Conservation (phyloP, 1,140 invertebrate genomes). For the Sweltsa coloradensis region DNA sequence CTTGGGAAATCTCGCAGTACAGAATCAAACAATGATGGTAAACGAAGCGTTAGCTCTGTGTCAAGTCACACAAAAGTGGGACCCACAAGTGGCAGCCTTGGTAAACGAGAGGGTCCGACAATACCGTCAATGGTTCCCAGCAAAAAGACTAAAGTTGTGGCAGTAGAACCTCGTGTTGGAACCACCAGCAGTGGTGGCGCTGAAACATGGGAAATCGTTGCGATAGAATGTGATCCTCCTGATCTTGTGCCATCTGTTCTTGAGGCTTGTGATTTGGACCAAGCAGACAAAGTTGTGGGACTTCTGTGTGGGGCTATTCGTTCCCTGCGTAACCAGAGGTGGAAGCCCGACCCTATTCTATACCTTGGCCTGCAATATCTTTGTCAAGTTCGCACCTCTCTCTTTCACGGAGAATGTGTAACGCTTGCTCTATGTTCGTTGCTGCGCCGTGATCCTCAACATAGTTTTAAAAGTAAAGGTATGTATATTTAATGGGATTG, state of each 20-base stretch:
- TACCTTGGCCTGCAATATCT: conserved; percentile 69
- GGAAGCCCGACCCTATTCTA: conserved; percentile 69
- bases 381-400: conserved; percentile 62
- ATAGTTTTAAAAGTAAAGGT: conserved; percentile 61
- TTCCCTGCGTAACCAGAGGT: conserved; percentile 46
- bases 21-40: no score
- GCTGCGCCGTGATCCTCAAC: conserved; percentile 59
- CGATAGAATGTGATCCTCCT: conserved; percentile 42
- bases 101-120: conserved; percentile 33
- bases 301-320: conserved; percentile 47
- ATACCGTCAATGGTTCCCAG: conserved; percentile 27
- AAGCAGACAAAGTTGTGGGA: conserved; percentile 45
- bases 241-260: conserved; percentile 45
- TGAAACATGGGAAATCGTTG: conserved; percentile 42
- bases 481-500: no score
- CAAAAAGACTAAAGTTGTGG: conserved; percentile 33
- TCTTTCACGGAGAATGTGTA: conserved; percentile 69
- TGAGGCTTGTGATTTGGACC: conserved; percentile 41
- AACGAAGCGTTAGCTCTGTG: no score
- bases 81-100: conserved; percentile 33
- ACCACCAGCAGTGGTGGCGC: conserved; percentile 16
- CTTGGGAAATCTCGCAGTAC: conserved; percentile 39
- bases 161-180: conserved; percentile 3
- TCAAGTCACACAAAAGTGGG: conserved; percentile 42
- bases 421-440: conserved; percentile 68